Percentiles rank a stretch among this genome's conserved stretches.
Conservation (phyloP, 2,113 vertebrate species). For the Mus musculus region GRCm39 chr6:72495001-72495500, state of each 20-base stretch:
- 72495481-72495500: background rate
- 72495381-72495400: background rate
- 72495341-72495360: background rate
- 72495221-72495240: background rate
- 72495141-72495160: background rate
- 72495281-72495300: background rate
- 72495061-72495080: no score
- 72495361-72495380: background rate
- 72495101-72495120: background rate
- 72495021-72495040: background rate
- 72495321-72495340: background rate
- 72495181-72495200: accelerated
- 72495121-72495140: background rate
- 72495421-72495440: background rate
- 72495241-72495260: background rate
- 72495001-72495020: background rate
- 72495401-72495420: background rate
- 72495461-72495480: background rate
- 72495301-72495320: background rate
- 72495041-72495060: background rate
- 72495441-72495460: background rate
- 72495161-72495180: background rate
- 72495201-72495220: background rate
- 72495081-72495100: background rate
- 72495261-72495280: background rate